Percentiles rank a stretch among this genome's conserved stretches.
These are phyloP conservation scores for Coronaproctus castanopsis DNA, from an alignment of 2,888 invertebrate genomes.

Conservation along the genomic window DNA sequence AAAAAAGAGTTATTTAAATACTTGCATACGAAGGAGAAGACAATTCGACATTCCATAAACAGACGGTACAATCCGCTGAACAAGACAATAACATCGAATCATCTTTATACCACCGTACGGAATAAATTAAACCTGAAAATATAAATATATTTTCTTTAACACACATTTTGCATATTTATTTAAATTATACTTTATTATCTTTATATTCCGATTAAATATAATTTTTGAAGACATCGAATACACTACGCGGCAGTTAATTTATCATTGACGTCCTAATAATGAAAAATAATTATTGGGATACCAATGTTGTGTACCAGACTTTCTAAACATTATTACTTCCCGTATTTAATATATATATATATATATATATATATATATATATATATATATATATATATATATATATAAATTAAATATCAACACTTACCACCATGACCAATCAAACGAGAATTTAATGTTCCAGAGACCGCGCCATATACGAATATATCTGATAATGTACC, in stretches of 20 bases:
- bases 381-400: not conserved
- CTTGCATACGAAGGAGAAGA: slow-evolving; percentile 2
- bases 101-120: slow-evolving; percentile 38
- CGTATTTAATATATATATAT: not conserved
- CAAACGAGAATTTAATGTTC: slow-evolving; percentile 24
- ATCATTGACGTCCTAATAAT: too few species aligned
- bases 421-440: slow-evolving; percentile 32
- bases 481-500: slow-evolving; percentile 28
- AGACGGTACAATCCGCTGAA: slow-evolving; percentile 45
- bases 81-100: slow-evolving; percentile 35
- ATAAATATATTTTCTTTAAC: too few species aligned
- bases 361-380: not conserved
- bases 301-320: too few species aligned
- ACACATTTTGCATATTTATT: too few species aligned
- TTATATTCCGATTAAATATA: too few species aligned
- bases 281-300: too few species aligned
- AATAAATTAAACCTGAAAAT: slow-evolving; percentile 36
- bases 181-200: too few species aligned
- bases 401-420: not conserved
- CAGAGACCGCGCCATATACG: slow-evolving; percentile 18
- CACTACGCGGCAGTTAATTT: too few species aligned
- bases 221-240: too few species aligned
- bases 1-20: slow-evolving; percentile 1
- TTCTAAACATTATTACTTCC: too few species aligned
- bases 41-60: slow-evolving; percentile 33